Evolutionary conservation across 2,888 invertebrate genomes (phyloP).

Genomic region (Erpobdella octoculata): DNA sequence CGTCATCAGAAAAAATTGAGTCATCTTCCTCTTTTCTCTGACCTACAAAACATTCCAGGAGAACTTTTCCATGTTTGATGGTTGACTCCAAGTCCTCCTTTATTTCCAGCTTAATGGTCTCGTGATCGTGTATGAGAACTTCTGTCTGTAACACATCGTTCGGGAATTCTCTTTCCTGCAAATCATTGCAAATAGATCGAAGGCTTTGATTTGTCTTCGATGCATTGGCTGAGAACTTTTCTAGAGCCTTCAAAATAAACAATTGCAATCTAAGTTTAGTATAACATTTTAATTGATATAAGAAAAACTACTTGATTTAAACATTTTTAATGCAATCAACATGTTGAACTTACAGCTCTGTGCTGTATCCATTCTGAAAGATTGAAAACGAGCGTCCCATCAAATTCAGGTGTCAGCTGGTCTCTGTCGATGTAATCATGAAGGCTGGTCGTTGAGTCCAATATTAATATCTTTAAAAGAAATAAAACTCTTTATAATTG

Average conservation of each 20-base stretch:
- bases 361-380: conserved; percentile 95
- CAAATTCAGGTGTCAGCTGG: conserved; percentile 80
- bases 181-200: conserved; percentile 75
- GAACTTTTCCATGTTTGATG: conserved; percentile 77
- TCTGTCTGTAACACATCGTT: conserved; percentile 85
- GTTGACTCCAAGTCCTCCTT: conserved; percentile 76
- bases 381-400: conserved; percentile 78
- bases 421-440: conserved; percentile 74
- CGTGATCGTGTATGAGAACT: conserved; percentile 66
- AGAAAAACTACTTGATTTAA: not conserved
- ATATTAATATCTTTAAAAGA: conserved; percentile 63
- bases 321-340: not conserved
- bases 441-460: conserved; percentile 75
- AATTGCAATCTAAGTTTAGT: not conserved
- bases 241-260: conserved; percentile 80
- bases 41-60: conserved; percentile 60
- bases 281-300: not conserved
- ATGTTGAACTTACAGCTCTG: conserved; percentile 67
- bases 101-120: conserved; percentile 33
- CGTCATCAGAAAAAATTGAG: not conserved
- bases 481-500: not conserved
- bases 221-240: conserved; percentile 84
- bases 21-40: not conserved
- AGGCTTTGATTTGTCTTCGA: conserved; percentile 79
- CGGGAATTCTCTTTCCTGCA: conserved; percentile 83